Conservation (phyloP, 2,113 vertebrate genomes). For the Candoia aspera region DNA sequence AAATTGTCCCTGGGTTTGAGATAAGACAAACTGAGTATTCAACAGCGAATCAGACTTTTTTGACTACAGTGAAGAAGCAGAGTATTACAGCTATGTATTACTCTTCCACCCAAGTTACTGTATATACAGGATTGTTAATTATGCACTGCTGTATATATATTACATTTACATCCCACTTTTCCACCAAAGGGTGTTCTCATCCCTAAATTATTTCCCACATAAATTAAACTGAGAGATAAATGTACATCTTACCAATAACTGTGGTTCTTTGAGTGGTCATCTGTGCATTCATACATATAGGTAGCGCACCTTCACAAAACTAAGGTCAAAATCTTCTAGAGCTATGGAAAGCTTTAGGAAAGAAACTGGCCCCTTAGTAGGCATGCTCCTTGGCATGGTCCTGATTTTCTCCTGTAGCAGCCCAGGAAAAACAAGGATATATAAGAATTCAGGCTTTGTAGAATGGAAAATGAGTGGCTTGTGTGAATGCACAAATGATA, state of each 20-base stretch:
- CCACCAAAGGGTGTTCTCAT: too few species aligned
- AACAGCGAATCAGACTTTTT: neutral
- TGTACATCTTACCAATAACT: neutral
- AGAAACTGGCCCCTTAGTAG: neutral
- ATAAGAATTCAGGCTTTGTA: neutral
- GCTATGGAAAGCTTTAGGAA: neutral
- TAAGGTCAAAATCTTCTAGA: neutral
- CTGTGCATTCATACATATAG: neutral
- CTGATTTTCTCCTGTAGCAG: neutral
- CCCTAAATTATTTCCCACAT: neutral
- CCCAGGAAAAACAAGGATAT: neutral
- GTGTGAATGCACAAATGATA: neutral
- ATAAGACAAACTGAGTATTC: neutral
- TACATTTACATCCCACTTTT: neutral
- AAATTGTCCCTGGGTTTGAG: neutral
- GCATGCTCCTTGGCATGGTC: neutral
- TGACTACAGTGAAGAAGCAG: slow-evolving; percentile 9
- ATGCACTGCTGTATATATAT: neutral
- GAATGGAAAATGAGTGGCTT: neutral
- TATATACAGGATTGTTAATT: neutral
- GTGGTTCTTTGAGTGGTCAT: neutral
- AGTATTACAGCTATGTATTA: slow-evolving; percentile 24
- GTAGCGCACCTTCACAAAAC: neutral
- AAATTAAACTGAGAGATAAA: neutral
- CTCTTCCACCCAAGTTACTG: slow-evolving; percentile 35